Evolutionary conservation across 2,113 vertebrate genomes (phyloP).

Genomic region (Pleuronectes platessa): DNA sequence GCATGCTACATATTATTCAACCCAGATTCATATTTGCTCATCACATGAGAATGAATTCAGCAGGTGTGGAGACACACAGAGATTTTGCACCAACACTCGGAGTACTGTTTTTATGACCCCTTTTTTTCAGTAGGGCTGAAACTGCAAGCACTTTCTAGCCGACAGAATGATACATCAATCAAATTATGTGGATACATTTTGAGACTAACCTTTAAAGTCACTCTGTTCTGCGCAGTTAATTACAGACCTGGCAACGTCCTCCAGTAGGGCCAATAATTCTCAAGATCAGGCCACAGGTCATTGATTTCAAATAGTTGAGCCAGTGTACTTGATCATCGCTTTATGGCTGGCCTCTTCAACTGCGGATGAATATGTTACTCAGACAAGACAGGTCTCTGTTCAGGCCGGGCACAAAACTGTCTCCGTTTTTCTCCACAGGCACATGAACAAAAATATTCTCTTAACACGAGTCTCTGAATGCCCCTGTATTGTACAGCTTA

Average conservation of each 20-base stretch:
- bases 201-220: constrained; percentile 74
- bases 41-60: not conserved
- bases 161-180: constrained; percentile 61
- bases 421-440: not conserved
- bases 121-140: not conserved
- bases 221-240: constrained; percentile 76
- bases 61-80: not conserved
- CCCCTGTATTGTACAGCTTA: not conserved
- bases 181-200: constrained; percentile 55
- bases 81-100: not conserved
- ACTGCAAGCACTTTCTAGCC: constrained; percentile 41
- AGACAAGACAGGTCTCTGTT: constrained; percentile 38
- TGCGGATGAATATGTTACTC: constrained; percentile 52
- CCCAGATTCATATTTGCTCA: not conserved
- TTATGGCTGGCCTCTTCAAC: constrained; percentile 37
- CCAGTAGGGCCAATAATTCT: constrained; percentile 65
- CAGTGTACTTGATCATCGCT: constrained; percentile 57
- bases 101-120: constrained; percentile 18
- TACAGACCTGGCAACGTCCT: constrained; percentile 68
- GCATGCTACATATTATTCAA: not conserved
- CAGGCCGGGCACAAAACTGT: not conserved
- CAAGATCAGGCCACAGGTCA: constrained; percentile 74
- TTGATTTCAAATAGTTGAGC: constrained; percentile 62
- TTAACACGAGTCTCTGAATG: too few relatives aligned
- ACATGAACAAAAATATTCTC: constrained; percentile 1